Evolutionary conservation across 2,113 vertebrate genomes (phyloP), one percentile per base, ranked within the genome.

Genomic region (Sarotherodon lohbergeri): DNA sequence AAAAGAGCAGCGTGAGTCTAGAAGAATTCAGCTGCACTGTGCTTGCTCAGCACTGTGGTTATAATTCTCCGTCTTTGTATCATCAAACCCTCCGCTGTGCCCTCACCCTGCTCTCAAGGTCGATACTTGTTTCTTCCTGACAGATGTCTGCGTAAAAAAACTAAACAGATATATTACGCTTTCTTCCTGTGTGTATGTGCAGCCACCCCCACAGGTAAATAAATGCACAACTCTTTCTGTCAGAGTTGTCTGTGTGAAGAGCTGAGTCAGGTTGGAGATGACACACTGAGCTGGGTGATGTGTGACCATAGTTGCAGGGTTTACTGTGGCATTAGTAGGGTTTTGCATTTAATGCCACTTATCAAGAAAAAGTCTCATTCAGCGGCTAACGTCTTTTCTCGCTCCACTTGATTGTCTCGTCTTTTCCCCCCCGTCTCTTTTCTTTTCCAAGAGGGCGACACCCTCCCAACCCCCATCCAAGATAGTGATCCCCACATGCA

Each of bases 41-140:
- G 92, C 88, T 91, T 84, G 83, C 88, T 95, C 91, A 87, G 90
- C 91, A 83, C 59, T 59, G 59, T 71, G 82, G 17, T 76, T 85
- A 56, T 85, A 85, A 84, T 89, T 84, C 86, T 57, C 22, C 7
- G 13, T 90, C 83, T 91, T 87, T 87, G 57, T 86, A 68, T 85
- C 68, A 80, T 85, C 85, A 79, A 48, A 84, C 86, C 56, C 41
- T 78, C 83, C 66, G 9, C 61, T 66, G 9, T 86, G 79, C 78
- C 89, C 90, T 91, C 80, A 66, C 81, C 76, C 76, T 50, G 46
- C 85, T 86, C 80, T 84, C 87, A 92, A 90, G 87, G 91, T 89
- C 39, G 34, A 87, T 89, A 86, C 83, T 88, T 85, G 39, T 76
- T 84, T 84, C 34, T 84, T 71, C 66, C 76, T 83, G 27, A 81